phyloP scores from a whole-genome alignment of 2,113 vertebrate genomes.

The Cololabis saira region DNA sequence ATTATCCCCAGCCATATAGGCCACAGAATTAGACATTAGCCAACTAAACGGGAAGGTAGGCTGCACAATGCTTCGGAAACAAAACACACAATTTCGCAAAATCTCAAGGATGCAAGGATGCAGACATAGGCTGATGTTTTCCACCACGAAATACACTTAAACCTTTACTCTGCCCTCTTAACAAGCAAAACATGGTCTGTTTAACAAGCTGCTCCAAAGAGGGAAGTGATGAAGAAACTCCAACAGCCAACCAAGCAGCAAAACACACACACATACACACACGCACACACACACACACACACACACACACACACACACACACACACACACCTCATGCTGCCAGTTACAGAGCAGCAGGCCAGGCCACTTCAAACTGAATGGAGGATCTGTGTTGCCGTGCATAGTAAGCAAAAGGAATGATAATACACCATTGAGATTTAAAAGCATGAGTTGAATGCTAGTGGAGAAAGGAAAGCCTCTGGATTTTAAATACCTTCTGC shows the following conservation, averaged over 20 bases:
- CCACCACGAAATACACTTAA: background rate
- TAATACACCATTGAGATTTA: constrained; percentile 31
- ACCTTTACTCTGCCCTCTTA: constrained; percentile 9
- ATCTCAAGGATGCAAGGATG: background rate
- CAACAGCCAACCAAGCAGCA: constrained; percentile 26
- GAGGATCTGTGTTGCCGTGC: constrained; percentile 52
- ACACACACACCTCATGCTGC: constrained; percentile 33
- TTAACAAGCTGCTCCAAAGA: constrained; percentile 48
- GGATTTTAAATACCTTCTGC: background rate
- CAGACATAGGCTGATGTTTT: background rate
- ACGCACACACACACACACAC: constrained; percentile 31
- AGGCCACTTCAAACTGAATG: constrained; percentile 59
- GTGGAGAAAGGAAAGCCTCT: background rate
- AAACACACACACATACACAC: constrained; percentile 23
- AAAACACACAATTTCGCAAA: background rate
- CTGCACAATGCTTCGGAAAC: background rate
- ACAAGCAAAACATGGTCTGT: constrained; percentile 13
- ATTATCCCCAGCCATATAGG: constrained; percentile 2
- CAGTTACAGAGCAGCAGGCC: constrained; percentile 35
- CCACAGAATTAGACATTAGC: background rate
- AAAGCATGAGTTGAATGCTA: background rate
- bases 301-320: constrained; percentile 19
- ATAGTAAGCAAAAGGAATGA: constrained; percentile 50
- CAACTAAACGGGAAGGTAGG: background rate
- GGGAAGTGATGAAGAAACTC: constrained; percentile 40